Evolutionary conservation across 2,797 vertebrate species (phyloP), one percentile per base, ranked within the genome.

Genomic region (Mallotus villosus): DNA sequence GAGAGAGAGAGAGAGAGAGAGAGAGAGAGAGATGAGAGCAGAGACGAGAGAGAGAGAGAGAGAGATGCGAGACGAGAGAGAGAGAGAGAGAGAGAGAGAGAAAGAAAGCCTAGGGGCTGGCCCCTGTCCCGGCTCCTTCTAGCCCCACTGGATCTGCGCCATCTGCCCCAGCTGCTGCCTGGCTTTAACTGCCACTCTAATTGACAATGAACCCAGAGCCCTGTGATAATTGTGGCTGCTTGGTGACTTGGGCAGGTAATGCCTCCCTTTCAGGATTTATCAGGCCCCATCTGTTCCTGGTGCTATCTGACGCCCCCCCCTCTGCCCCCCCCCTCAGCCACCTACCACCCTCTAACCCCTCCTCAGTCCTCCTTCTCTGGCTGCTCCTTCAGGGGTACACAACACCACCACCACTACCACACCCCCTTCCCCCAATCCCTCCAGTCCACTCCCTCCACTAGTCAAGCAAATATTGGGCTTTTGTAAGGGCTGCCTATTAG

Each of bases 131-230:
- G 84, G 91, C 92, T 93, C 87, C 88, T 90, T 93, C 92, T 85
- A 84, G 92, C 90, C 91, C 91, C 90, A 89, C 94, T 96, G 95
- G 95, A 97, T 92, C 91, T 59, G 69, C 77, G 95, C 96, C 96
- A 97, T 97, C 96, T 97, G 96, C 93, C 95, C 93, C 96, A 95
- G 94, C 95, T 97, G 95, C 94, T 93, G 93, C 93, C 92, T 94
- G 74, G 80, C 93, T 89, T 83, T 92, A 85, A 84, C 94, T 94
- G 94, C 94, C 94, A 93, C 92, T 95, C 93, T 94, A 95, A 97
- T 91, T 95, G 94, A 96, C 95, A 97, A 94, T 94, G 95, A 96
- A 95, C 94, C 90, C 93, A 93, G 93, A 90, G 91, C 91, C 93
- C 94, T 80, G 82, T 92, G 93, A 94, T 96, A 95, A 98, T 91